Conservation (phyloP, 2,113 vertebrate genomes). For the Caranx melampygus region DNA sequence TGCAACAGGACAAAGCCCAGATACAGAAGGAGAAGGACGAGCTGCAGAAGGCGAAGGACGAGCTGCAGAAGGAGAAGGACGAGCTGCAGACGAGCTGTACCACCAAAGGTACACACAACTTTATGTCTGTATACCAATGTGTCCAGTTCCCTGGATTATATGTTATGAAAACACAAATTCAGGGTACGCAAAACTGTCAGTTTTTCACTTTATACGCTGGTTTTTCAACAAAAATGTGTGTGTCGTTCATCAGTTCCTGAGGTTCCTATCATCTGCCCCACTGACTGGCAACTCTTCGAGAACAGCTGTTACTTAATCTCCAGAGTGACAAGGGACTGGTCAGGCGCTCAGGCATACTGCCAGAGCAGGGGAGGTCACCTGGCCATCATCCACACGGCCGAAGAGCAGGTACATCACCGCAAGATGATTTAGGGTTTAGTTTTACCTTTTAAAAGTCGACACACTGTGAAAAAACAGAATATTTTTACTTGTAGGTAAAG, state of each 20-base stretch:
- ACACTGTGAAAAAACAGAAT: too few species aligned
- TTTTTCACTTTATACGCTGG: too few species aligned
- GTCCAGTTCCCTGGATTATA: too few species aligned
- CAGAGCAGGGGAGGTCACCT: slow-evolving; percentile 70
- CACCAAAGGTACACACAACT: slow-evolving; percentile 31
- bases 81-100: slow-evolving; percentile 7
- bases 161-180: too few species aligned
- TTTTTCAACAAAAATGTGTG: background rate
- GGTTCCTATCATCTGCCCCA: slow-evolving; percentile 45
- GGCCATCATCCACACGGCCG: slow-evolving; percentile 78
- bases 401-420: slow-evolving; percentile 76
- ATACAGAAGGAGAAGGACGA: slow-evolving; percentile 57
- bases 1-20: slow-evolving; percentile 63
- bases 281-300: slow-evolving; percentile 69
- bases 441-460: too few species aligned
- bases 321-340: slow-evolving; percentile 33
- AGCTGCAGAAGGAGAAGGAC: slow-evolving; percentile 38
- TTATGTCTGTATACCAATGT: background rate
- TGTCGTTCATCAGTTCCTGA: slow-evolving; percentile 16
- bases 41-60: slow-evolving; percentile 55
- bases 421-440: too few species aligned
- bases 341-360: slow-evolving; percentile 54
- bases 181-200: too few species aligned
- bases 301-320: slow-evolving; percentile 81
- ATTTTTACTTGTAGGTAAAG: too few species aligned